Base-by-base conservation (phyloP, 2,797 vertebrate genomes). In the Gallinago stenura region DNA sequence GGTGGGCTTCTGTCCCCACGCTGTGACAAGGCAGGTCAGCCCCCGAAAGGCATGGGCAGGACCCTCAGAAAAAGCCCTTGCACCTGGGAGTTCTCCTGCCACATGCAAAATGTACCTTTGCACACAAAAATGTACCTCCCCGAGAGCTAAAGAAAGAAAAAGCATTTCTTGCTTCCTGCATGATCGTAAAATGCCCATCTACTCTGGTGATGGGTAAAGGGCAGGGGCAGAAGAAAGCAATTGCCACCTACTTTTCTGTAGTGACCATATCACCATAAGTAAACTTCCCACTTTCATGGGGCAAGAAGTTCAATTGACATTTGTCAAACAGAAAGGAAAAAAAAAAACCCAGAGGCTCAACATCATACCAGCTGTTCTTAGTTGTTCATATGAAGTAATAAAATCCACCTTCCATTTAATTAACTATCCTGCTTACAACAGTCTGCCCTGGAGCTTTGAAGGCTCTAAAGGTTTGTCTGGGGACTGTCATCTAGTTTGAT, bases 361-460 rank as follows among this genome's bases (percentile, higher is more conserved):
- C 53, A 39, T 3, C 12, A 58, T 84, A 90, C 50, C 73, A 82
- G 31, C 48, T 78, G 14, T 64, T 41, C 43, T 80, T 53, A 24
- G 39, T 41, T 93, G 66, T 89, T 93, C 68, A 53, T 68, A 75
- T 18, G 77, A 87, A 85, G 35, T 48, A 82, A 87, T 83, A 85
- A 94, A 81, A 87, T 39, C 25, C 71, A 93, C 50, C 60, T 76
- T 92, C 50, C 10, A 60, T 73, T 94, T 92, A 87, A 95, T 92
- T 94, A 93, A 91, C 61, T 68, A 19, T 75, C 21, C 69, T 21
- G 46, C 65, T 71, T 77, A 45, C 79, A 87, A n/a, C 51, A 89
- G 57, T 92, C 61, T 87, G 75, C 65, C 61, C 3, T 6, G 53
- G 62, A 91, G 68, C 78, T 85, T 68, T 58, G 45, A 87, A 87